Base-by-base conservation (phyloP, 2,113 vertebrate genomes). In the Macrotus californicus region DNA sequence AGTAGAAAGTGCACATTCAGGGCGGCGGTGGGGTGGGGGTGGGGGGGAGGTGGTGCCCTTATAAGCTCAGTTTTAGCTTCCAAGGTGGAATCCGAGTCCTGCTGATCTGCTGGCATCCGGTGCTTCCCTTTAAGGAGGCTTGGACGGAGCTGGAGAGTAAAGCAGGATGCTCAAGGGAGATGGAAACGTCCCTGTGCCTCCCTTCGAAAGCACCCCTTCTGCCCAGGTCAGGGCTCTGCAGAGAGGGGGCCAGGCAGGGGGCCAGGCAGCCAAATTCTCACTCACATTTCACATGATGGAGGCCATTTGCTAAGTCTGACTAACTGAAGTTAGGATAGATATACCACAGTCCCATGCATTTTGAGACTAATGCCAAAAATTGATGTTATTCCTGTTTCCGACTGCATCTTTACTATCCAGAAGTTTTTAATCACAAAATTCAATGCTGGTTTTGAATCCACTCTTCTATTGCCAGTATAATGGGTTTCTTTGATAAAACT, bases 71-170 rank as follows among this genome's bases (percentile, higher is more conserved):
- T 89, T 89, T 96, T 83, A 92, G 94, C 95, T 94, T 66, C 67
- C 86, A 34, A 77, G 88, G 59, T 73, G 89, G 43, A 89, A 89
- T 87, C 46, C 18, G 29, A 43, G 64, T 79, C 84, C 41, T 87
- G 81, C 92, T 61, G 64, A 94, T 93, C 54, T 76, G 89, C 31
- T 15, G 34, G 80, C 83, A 31, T 80, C 86, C 11, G 79, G 48
- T 46, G 41, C 81, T 95, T 95, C 81, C 87, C 89, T 93, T 96
- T 93, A 75, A 87, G 81, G 89, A 83, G 7, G 22, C 9, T 43
- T 61, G 70, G 66, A 64, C 61, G 70, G 24, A 83, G 76, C 81
- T 75, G 69, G 26, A 36, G 36, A 90, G 48, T 26, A 61, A 83
- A 70, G 41, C 76, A 61, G 13, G 54, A 34, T 34, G 31, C 5